Conservation (phyloP, 37 sponge, comb jelly and placozoan genomes). For the Chondrilla cf. caribensis region DNA sequence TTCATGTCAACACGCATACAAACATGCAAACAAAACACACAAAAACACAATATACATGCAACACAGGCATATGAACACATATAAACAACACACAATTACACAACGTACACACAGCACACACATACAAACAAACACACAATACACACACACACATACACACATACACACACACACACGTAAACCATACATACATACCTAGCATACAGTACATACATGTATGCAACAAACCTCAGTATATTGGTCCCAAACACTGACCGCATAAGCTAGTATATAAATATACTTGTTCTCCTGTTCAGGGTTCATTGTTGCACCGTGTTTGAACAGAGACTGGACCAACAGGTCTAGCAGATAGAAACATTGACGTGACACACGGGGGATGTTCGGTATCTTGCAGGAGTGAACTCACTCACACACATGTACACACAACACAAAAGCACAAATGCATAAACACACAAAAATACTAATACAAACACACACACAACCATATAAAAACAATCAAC, state of each 20-base stretch:
- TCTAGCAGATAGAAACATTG: slow-evolving; percentile 25
- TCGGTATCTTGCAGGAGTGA: too few species aligned
- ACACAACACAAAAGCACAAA: slow-evolving; percentile 9
- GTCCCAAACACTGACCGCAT: slow-evolving; percentile 76
- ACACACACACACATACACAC: neutral
- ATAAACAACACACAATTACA: too few species aligned
- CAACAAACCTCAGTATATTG: slow-evolving; percentile 22
- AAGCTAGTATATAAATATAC: slow-evolving; percentile 88
- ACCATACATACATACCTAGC: neutral
- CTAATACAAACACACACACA: too few species aligned
- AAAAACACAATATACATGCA: too few species aligned
- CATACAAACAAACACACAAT: neutral
- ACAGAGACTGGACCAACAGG: slow-evolving; percentile 83
- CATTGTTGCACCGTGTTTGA: slow-evolving; percentile 69
- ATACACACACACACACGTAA: neutral
- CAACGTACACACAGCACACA: too few species aligned
- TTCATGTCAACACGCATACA: too few species aligned
- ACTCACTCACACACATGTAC: slow-evolving; percentile 22
- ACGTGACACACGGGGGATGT: too few species aligned
- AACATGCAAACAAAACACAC: too few species aligned
- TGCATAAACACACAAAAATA: slow-evolving; percentile 7
- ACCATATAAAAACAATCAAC: too few species aligned
- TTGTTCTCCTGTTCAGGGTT: slow-evolving; percentile 90
- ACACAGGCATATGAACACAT: too few species aligned
- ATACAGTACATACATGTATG: neutral